A percentile compares a stretch with the other conserved stretches of the same genome.
These are phyloP conservation scores for Aphelenchoides fujianensis DNA, from an alignment of 1,140 invertebrate genomes.

Conservation along the genomic window DNA sequence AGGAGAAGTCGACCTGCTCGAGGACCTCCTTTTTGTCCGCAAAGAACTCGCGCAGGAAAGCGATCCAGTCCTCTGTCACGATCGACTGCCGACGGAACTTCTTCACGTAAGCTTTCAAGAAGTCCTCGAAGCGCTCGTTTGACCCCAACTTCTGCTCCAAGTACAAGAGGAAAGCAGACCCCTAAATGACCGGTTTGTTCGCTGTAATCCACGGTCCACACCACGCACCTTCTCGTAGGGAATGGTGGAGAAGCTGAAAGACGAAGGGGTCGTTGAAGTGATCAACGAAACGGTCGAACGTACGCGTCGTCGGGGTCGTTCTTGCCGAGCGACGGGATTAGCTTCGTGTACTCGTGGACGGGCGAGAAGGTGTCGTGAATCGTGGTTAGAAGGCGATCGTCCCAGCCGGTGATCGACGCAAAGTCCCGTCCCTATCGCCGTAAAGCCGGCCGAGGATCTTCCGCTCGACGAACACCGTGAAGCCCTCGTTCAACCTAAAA, in stretches of 20 bases:
- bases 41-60: constrained; percentile 78
- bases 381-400: constrained; percentile 64
- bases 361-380: constrained; percentile 65
- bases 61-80: constrained; percentile 76
- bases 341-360: constrained; percentile 69
- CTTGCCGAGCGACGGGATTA: constrained; percentile 76
- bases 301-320: constrained; percentile 88
- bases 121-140: constrained; percentile 77
- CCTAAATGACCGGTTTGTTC: too few relatives aligned
- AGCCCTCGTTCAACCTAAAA: constrained; percentile 81
- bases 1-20: constrained; percentile 74
- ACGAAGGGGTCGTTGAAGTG: too few relatives aligned
- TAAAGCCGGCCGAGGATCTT: constrained; percentile 75
- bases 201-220: too few relatives aligned
- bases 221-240: constrained; percentile 85
- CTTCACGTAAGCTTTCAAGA: constrained; percentile 77
- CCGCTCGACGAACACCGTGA: constrained; percentile 85
- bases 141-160: constrained; percentile 81
- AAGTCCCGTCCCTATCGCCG: constrained; percentile 74
- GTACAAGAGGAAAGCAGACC: constrained; percentile 80
- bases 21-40: constrained; percentile 65
- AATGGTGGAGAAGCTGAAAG: constrained; percentile 77
- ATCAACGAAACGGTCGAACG: too few relatives aligned
- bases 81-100: constrained; percentile 80
- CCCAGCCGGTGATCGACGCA: constrained; percentile 73